Percentiles rank a stretch among this genome's conserved stretches.
Evolutionary conservation across 2,797 vertebrate species (phyloP).

Genomic region (Kryptolebias ocellatus): DNA sequence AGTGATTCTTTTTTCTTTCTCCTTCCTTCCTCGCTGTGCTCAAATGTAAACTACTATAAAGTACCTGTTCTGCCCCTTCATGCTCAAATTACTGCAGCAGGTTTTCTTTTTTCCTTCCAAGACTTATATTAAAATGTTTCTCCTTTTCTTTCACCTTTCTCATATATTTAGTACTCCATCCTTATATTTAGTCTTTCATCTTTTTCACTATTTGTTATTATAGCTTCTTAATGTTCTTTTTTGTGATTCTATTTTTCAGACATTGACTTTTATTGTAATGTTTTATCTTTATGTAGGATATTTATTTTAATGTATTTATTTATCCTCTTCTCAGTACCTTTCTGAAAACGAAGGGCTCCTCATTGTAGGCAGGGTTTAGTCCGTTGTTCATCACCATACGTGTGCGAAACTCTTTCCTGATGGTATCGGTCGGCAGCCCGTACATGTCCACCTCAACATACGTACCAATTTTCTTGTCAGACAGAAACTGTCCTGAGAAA

Average conservation of each 20-base stretch:
- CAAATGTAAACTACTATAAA: not conserved
- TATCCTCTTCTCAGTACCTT: conserved; percentile 83
- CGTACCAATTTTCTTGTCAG: conserved; percentile 97
- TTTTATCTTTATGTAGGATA: too few relatives aligned
- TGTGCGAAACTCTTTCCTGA: conserved; percentile 96
- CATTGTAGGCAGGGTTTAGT: conserved; percentile 97
- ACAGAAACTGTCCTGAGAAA: conserved; percentile 97
- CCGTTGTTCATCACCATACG: conserved; percentile 99
- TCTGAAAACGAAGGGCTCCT: conserved; percentile 97
- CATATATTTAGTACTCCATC: not conserved
- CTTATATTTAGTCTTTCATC: too few relatives aligned
- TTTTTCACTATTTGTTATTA: too few relatives aligned
- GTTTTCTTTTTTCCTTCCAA: not conserved
- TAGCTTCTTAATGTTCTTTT: too few relatives aligned
- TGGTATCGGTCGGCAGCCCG: conserved; percentile 96
- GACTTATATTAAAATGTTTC: not conserved
- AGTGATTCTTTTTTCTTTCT: conserved; percentile 14
- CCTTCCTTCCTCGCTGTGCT: not conserved
- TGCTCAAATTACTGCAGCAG: not conserved
- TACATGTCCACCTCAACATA: conserved; percentile 99
- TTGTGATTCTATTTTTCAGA: too few relatives aligned
- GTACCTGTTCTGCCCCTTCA: not conserved
- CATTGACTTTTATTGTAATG: too few relatives aligned
- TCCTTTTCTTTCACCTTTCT: not conserved
- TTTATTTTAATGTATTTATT: not conserved